A percentile compares a stretch with the other conserved stretches of the same genome.
Evolutionary conservation across 2,797 vertebrate genomes (phyloP).

Genomic region (Cossypha polioptera): DNA sequence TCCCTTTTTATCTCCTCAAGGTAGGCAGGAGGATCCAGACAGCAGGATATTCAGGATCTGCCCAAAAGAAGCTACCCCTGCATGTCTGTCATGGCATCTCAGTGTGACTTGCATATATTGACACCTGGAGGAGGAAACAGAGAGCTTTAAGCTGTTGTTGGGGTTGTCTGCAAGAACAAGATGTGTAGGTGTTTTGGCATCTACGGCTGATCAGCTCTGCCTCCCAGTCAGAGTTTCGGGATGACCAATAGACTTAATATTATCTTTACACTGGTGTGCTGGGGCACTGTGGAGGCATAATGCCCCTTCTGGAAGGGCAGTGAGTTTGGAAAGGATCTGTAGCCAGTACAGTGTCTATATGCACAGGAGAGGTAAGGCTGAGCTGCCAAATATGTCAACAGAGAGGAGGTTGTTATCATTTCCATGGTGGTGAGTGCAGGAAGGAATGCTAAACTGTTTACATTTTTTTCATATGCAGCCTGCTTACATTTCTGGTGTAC

Average conservation of each 20-base stretch:
- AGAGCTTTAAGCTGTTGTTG: neutral
- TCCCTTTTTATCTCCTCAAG: neutral
- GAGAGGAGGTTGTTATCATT: neutral
- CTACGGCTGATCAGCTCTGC: neutral
- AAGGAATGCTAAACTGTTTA: slow-evolving; percentile 40
- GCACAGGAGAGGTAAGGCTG: neutral
- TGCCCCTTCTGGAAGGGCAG: neutral
- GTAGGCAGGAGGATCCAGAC: neutral
- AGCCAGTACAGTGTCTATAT: rapidly evolving
- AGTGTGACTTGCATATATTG: neutral
- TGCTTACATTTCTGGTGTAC: slow-evolving; percentile 15
- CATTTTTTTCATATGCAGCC: slow-evolving; percentile 17
- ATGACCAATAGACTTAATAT: neutral
- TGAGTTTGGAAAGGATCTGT: neutral
- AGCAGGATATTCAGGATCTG: neutral
- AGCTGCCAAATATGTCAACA: slow-evolving; percentile 10
- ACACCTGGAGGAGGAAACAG: rapidly evolving
- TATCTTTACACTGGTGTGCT: neutral
- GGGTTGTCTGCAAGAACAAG: neutral
- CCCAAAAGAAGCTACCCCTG: neutral
- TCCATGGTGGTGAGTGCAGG: neutral
- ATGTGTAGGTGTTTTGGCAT: neutral
- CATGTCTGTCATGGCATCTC: neutral
- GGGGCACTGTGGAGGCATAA: neutral
- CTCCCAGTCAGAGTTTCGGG: neutral